Base-by-base conservation (phyloP, 1,140 invertebrate species). In the Pachypsylla venusta region DNA sequence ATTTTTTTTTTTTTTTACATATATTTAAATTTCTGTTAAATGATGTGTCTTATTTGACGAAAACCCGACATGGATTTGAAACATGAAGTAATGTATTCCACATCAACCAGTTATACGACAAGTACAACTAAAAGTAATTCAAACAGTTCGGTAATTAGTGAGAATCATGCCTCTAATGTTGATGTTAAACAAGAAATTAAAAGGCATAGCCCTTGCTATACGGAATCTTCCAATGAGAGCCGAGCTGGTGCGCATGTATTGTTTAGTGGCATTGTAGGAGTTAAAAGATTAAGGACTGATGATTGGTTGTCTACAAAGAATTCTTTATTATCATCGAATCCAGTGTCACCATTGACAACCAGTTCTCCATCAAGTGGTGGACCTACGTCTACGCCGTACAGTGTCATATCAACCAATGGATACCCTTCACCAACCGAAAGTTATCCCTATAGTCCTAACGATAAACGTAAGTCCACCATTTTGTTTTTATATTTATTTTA, bases 1-100 rank as follows among this genome's bases (percentile, higher is more conserved):
- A n/a, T n/a, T n/a, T n/a, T n/a, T n/a, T n/a, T n/a, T n/a, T n/a
- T n/a, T n/a, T n/a, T n/a, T n/a, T n/a, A n/a, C n/a, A n/a, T n/a
- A n/a, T n/a, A n/a, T n/a, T n/a, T n/a, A n/a, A n/a, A n/a, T n/a
- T n/a, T n/a, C n/a, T n/a, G n/a, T n/a, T n/a, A n/a, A n/a, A 48
- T 48, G 42, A 48, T 22, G n/a, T 3, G n/a, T n/a, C 42, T 48
- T 22, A 48, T 48, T 22, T 48, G 42, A 48, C 42, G 22, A 22
- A 48, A n/a, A 7, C 42, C 42, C 42, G n/a, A 7, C 30, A 48
- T 48, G 42, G 42, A 48, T 48, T n/a, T 48, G 42, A 48, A 48
- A 22, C 42, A 48, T 48, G 42, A 48, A 22, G 42, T 48, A 7
- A 48, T 48, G 42, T 48, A 48, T 22, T 5, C 42, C n/a, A 48